phyloP scores from a whole-genome alignment of 2,888 invertebrate species.

The Onchidella celtica region DNA sequence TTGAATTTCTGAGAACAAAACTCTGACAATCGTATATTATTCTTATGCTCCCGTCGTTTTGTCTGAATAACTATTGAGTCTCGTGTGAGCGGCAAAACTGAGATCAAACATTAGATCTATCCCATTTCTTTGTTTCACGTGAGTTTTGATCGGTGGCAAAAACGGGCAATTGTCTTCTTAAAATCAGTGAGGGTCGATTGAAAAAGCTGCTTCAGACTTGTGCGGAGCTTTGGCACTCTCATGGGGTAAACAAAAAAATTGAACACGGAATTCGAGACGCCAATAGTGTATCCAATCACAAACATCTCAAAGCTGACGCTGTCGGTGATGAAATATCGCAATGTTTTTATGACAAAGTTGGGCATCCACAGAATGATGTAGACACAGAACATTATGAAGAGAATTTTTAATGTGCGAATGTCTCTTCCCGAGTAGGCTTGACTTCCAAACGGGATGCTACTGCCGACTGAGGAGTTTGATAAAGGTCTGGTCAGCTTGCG shows the following conservation, averaged over 20 bases:
- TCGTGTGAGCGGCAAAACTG: too few species aligned
- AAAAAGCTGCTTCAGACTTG: background rate
- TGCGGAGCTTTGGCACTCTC: constrained; percentile 30
- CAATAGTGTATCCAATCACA: constrained; percentile 16
- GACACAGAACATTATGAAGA: constrained; percentile 42
- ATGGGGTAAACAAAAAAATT: constrained; percentile 46
- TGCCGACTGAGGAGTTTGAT: background rate
- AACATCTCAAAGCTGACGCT: constrained; percentile 2
- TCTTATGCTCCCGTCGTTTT: too few species aligned
- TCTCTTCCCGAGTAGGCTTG: constrained; percentile 24
- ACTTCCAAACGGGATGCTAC: constrained; percentile 18
- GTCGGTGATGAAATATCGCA: background rate
- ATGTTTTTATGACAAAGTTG: background rate
- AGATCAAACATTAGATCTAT: too few species aligned
- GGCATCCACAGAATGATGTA: constrained; percentile 33
- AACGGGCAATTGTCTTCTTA: background rate
- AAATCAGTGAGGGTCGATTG: background rate
- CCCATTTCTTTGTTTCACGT: too few species aligned
- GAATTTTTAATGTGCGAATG: constrained; percentile 28
- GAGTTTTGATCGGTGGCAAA: too few species aligned
- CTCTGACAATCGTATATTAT: too few species aligned
- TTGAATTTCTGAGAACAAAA: too few species aligned
- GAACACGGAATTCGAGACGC: constrained; percentile 36
- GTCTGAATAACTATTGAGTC: too few species aligned
- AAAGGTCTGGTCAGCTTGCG: too few species aligned